Base-by-base conservation (phyloP, 2,797 vertebrate genomes). In the Halcyon leucocephala region DNA sequence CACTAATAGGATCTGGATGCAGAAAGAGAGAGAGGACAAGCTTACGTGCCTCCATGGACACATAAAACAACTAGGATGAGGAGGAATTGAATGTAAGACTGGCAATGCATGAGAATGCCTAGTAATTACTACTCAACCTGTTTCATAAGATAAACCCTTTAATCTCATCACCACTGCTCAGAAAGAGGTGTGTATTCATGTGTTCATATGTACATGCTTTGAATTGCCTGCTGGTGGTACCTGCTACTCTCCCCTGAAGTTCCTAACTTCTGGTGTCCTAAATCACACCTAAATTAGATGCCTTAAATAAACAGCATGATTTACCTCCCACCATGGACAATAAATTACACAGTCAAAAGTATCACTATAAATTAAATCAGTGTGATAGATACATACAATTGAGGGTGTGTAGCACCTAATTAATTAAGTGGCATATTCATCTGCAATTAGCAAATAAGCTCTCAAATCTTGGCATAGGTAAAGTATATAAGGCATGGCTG, bases 371-470 rank as follows among this genome's bases (percentile, higher is more conserved):
- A 93, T 95, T 89, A 77, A 66, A 91, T 90, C 71, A 46, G 82
- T 96, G 89, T 90, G 93, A 97, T 97, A 95, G 84, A 97, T 96
- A 89, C 44, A 93, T 54, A 89, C 76, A 93, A 66, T 17, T 48
- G 88, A 96, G 86, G 67, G 80, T 86, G 67, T 67, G 25, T 77
- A 87, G 93, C 80, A 95, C 93, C 94, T 91, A 96, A 97, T 97
- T 96, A 95, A 90, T 97, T 92, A 97, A 90, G 91, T 19, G 29
- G 81, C 78, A 90, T 93, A 86, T 87, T 95, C 85, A 86, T 83
- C 74, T 92, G 52, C 95, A 96, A 97, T 97, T 96, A 93, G 82
- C 67, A 94, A 97, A 97, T 95, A 81, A 95, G 78, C 88, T 90
- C 81, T 90, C 85, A 65, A 62, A 93, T 81, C 81, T 88, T 95